Evolutionary conservation across 92 coral and sea anemone genomes (phyloP).

Genomic region (Parazoanthus atlanticus): DNA sequence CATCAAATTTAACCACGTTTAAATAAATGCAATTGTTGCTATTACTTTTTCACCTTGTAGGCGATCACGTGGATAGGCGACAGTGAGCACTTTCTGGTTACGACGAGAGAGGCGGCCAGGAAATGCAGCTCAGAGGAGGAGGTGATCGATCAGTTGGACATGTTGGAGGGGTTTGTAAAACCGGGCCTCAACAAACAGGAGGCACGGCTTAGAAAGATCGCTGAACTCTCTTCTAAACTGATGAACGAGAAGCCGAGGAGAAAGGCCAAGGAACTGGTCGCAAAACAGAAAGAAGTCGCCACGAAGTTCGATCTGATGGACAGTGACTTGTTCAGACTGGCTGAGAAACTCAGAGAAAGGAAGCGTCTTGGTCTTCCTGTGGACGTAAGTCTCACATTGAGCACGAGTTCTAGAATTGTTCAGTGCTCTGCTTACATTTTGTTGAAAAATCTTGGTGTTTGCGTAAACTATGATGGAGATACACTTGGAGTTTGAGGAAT

Average conservation of each 20-base stretch:
- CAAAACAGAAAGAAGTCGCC: constrained; percentile 79
- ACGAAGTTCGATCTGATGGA: constrained; percentile 92
- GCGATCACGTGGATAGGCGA: constrained; percentile 94
- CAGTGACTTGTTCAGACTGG: constrained; percentile 79
- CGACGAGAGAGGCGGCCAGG: constrained; percentile 84
- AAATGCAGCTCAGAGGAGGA: constrained; percentile 92
- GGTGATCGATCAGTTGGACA: constrained; percentile 80
- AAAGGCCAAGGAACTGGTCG: constrained; percentile 79
- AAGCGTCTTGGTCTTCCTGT: constrained; percentile 80
- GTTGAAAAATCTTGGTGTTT: no score
- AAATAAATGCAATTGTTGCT: no score
- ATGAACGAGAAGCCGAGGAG: constrained; percentile 80
- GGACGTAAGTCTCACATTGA: constrained; percentile 45
- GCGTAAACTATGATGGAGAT: no score
- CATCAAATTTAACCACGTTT: no score
- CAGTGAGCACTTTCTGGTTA: constrained; percentile 92
- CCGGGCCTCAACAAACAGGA: constrained; percentile 97
- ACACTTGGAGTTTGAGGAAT: background rate
- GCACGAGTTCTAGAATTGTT: background rate
- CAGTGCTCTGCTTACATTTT: background rate
- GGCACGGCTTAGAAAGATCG: constrained; percentile 82
- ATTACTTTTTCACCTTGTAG: constrained; percentile 43
- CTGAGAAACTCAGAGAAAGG: constrained; percentile 82
- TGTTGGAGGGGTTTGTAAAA: constrained; percentile 87
- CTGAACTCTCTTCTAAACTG: constrained; percentile 92